Percentiles rank a stretch among this genome's conserved stretches.
Evolutionary conservation across 2,888 invertebrate species (phyloP).

Genomic region (Spilarctia lutea): DNA sequence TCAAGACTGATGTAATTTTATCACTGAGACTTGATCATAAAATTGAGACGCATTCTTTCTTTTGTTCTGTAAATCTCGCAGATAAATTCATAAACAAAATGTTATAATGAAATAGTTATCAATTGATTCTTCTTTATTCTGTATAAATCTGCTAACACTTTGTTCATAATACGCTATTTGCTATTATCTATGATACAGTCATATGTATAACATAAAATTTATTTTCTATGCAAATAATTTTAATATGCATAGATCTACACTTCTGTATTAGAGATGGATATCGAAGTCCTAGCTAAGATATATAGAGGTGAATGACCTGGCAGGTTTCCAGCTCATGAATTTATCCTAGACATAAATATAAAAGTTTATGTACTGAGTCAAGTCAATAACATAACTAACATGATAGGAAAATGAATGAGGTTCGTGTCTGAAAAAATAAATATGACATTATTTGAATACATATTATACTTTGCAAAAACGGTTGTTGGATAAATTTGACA

Average conservation of each 20-base stretch:
- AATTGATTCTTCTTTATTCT: too few species aligned
- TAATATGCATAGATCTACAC: not conserved
- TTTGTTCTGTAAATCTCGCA: too few species aligned
- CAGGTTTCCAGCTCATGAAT: not conserved
- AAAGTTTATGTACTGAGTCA: conserved; percentile 1
- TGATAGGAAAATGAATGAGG: not conserved
- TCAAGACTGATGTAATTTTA: too few species aligned
- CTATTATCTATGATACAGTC: not conserved
- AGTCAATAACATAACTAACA: not conserved
- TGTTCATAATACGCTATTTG: not conserved
- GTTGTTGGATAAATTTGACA: not conserved
- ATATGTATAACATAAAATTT: not conserved
- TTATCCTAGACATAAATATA: not conserved
- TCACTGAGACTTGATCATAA: too few species aligned
- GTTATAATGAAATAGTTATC: too few species aligned
- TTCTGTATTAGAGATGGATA: not conserved
- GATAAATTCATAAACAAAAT: too few species aligned
- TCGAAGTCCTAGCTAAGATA: not conserved
- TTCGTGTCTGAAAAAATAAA: not conserved
- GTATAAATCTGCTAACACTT: too few species aligned
- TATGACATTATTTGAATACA: not conserved
- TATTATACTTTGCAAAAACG: not conserved
- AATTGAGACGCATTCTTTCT: too few species aligned
- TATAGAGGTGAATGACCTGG: not conserved
- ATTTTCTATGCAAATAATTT: not conserved